phyloP scores from a whole-genome alignment of 1,140 invertebrate genomes.

The Choristoneura fumiferana region DNA sequence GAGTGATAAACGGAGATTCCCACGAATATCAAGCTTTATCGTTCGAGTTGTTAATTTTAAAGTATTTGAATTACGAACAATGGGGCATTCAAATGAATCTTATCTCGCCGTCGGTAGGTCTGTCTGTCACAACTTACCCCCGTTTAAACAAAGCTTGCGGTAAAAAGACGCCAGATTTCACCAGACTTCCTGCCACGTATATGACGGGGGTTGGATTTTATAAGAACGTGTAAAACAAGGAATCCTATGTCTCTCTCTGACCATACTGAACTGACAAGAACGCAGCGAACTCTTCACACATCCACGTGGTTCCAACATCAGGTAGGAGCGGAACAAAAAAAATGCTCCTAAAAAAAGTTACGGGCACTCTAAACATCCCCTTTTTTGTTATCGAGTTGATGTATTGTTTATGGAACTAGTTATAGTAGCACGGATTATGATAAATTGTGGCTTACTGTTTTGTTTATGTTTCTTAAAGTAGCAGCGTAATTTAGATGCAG shows the following conservation, averaged over 20 bases:
- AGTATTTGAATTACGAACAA: slow-evolving; percentile 46
- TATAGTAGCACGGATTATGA: slow-evolving; percentile 58
- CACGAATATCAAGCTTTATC: slow-evolving; percentile 7
- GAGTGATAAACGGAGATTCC: slow-evolving; percentile 7
- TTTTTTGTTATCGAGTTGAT: slow-evolving; percentile 54
- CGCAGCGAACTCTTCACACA: slow-evolving; percentile 45
- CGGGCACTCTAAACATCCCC: slow-evolving; percentile 70
- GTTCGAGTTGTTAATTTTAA: neutral
- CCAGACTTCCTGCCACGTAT: slow-evolving; percentile 61
- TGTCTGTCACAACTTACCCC: slow-evolving; percentile 60
- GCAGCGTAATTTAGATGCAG: neutral
- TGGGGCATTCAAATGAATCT: slow-evolving; percentile 54
- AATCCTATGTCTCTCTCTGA: slow-evolving; percentile 39
- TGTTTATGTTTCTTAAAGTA: slow-evolving; percentile 8
- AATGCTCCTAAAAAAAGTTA: slow-evolving; percentile 57
- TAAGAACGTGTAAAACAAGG: slow-evolving; percentile 51
- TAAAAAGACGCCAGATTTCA: slow-evolving; percentile 73
- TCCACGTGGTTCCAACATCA: slow-evolving; percentile 60
- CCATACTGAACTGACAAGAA: slow-evolving; percentile 37
- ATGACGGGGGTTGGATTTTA: slow-evolving; percentile 50
- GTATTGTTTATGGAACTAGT: slow-evolving; percentile 62
- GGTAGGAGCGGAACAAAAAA: slow-evolving; percentile 69
- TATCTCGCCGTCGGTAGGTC: slow-evolving; percentile 58
- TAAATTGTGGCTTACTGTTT: slow-evolving; percentile 52
- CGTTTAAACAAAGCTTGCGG: slow-evolving; percentile 57